Conservation (phyloP, 2,888 invertebrate genomes). For the Meandrusa payeni region DNA sequence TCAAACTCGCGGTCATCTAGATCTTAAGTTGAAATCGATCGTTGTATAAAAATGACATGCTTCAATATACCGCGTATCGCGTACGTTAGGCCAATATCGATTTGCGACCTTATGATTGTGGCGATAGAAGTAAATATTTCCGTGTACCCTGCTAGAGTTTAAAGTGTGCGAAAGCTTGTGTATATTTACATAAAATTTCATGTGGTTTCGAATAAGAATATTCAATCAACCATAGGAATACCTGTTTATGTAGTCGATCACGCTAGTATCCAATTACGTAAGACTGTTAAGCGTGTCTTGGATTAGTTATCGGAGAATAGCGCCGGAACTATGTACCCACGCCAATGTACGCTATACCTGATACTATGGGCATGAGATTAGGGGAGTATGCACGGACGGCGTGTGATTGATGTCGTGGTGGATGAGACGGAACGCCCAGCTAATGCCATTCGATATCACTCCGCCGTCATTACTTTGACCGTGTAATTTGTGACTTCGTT, state of each 20-base stretch:
- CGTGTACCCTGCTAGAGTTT: too few species aligned
- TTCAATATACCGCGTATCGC: too few species aligned
- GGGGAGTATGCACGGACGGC: slow-evolving; percentile 50
- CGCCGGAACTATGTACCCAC: background rate
- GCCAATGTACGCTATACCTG: slow-evolving; percentile 21
- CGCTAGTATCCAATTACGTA: slow-evolving; percentile 16
- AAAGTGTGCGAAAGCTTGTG: too few species aligned
- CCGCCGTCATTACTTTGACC: background rate
- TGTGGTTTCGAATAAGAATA: background rate
- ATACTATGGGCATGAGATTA: slow-evolving; percentile 37
- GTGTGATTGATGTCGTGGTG: slow-evolving; percentile 51
- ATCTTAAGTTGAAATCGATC: too few species aligned
- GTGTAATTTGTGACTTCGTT: background rate
- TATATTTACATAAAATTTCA: too few species aligned
- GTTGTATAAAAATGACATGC: too few species aligned
- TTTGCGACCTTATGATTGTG: too few species aligned
- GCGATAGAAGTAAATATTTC: too few species aligned
- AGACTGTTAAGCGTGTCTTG: slow-evolving; percentile 9
- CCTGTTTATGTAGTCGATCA: slow-evolving; percentile 1
- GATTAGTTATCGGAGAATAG: slow-evolving; percentile 19
- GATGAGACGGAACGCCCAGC: slow-evolving; percentile 36
- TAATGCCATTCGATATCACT: slow-evolving; percentile 2
- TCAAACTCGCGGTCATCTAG: too few species aligned
- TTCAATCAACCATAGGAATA: background rate
- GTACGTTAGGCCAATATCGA: too few species aligned